Percentiles rank a stretch among this genome's conserved stretches.
These are phyloP conservation scores for Stramonita haemastoma DNA, from an alignment of 2,888 invertebrate species.

Conservation along the genomic window DNA sequence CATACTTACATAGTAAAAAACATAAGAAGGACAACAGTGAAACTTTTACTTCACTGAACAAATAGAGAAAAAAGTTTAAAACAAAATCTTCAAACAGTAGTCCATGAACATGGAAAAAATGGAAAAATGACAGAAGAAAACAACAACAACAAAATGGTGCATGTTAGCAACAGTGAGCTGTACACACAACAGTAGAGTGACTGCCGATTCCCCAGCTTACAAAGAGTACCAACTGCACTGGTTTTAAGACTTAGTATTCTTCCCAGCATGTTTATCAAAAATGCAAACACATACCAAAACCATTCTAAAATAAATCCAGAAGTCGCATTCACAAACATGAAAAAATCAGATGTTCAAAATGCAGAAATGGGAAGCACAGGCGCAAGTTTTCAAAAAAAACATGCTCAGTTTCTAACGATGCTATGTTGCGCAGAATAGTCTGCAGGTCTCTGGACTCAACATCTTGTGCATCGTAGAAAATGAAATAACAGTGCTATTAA, in stretches of 20 bases:
- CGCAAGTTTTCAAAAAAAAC: too few species aligned
- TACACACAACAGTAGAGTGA: constrained; percentile 11
- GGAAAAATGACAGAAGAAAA: not conserved
- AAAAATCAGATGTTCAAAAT: not conserved
- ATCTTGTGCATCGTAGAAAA: too few species aligned
- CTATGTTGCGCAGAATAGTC: too few species aligned
- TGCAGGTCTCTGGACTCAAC: too few species aligned
- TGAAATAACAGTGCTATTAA: too few species aligned
- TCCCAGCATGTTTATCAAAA: not conserved
- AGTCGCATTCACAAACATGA: not conserved
- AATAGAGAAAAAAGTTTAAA: constrained; percentile 1
- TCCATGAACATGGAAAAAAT: constrained; percentile 35
- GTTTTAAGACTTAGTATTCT: not conserved
- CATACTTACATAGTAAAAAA: not conserved
- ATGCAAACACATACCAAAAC: too few species aligned
- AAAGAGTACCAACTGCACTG: not conserved
- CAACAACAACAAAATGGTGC: not conserved
- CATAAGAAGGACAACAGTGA: constrained; percentile 28
- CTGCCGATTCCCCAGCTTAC: not conserved
- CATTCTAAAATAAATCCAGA: not conserved
- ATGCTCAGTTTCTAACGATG: too few species aligned
- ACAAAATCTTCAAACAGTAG: constrained; percentile 8
- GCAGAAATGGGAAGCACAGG: too few species aligned
- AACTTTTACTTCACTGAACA: constrained; percentile 33
- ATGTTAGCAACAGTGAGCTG: not conserved